Evolutionary conservation across 2,797 vertebrate genomes (phyloP).

Genomic region (Morelia viridis): DNA sequence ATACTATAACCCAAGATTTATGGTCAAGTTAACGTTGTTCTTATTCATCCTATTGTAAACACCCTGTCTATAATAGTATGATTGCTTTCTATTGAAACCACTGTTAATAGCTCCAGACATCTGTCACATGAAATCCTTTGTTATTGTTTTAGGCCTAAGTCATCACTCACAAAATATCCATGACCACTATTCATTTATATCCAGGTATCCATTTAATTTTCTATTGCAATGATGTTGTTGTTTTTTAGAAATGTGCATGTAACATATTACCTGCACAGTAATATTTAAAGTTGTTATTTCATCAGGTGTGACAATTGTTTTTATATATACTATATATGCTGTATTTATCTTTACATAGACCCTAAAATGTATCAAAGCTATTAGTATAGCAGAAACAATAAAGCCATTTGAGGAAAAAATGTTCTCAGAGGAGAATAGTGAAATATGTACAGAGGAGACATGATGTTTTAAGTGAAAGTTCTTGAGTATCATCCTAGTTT

Average conservation of each 20-base stretch:
- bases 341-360: not conserved
- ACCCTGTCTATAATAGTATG: not conserved
- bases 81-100: not conserved
- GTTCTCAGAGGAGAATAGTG: not conserved
- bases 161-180: not conserved
- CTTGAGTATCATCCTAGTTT: constrained; percentile 2
- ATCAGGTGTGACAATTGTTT: not conserved
- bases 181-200: not conserved
- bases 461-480: constrained; percentile 12
- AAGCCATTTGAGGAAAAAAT: not conserved
- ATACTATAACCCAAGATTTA: not conserved
- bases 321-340: not conserved
- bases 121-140: not conserved
- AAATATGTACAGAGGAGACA: not conserved
- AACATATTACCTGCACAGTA: not conserved
- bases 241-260: not conserved
- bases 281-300: not conserved
- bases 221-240: not conserved
- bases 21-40: not conserved
- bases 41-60: not conserved
- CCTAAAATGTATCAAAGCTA: not conserved
- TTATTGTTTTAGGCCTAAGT: not conserved
- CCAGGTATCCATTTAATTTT: not conserved
- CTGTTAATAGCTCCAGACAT: not conserved
- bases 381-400: not conserved